phyloP scores from a whole-genome alignment of 2,797 vertebrate species.

The Parauchenoglanis punctatus region DNA sequence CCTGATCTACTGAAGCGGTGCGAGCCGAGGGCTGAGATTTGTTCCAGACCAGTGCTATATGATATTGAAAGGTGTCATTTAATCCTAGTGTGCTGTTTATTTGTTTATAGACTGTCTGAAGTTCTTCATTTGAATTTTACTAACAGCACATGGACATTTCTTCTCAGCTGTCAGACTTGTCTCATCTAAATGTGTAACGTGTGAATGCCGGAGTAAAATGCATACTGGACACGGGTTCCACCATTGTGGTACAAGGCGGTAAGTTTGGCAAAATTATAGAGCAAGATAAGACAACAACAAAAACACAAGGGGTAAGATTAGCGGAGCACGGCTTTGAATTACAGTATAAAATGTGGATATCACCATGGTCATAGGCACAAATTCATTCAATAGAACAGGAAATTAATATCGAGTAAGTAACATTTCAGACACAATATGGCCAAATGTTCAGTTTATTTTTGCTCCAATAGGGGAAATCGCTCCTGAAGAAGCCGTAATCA shows the following conservation, averaged over 20 bases:
- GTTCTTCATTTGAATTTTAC: conserved; percentile 13
- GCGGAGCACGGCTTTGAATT: not conserved
- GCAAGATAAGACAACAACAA: not conserved
- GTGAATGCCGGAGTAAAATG: not conserved
- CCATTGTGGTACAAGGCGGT: not conserved
- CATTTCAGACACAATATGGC: too few species aligned
- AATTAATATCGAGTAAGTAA: not conserved
- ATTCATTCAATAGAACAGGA: not conserved
- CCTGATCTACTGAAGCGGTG: conserved; percentile 11
- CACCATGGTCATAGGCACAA: not conserved
- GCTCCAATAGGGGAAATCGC: too few species aligned
- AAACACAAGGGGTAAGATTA: not conserved
- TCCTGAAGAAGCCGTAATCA: not conserved
- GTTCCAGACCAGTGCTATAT: conserved; percentile 11
- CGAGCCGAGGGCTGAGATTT: conserved; percentile 1
- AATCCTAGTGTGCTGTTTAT: conserved; percentile 13
- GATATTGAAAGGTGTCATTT: conserved; percentile 10
- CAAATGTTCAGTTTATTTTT: too few species aligned
- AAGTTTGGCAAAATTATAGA: not conserved
- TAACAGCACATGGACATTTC: not conserved
- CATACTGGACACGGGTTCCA: not conserved
- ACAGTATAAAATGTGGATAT: not conserved
- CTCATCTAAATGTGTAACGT: not conserved
- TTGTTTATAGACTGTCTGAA: conserved; percentile 15
- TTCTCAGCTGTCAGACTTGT: not conserved